Percentiles rank a stretch among this genome's conserved stretches.
Conservation (phyloP, 2,888 invertebrate genomes). For the Eupithecia vulgata region DNA sequence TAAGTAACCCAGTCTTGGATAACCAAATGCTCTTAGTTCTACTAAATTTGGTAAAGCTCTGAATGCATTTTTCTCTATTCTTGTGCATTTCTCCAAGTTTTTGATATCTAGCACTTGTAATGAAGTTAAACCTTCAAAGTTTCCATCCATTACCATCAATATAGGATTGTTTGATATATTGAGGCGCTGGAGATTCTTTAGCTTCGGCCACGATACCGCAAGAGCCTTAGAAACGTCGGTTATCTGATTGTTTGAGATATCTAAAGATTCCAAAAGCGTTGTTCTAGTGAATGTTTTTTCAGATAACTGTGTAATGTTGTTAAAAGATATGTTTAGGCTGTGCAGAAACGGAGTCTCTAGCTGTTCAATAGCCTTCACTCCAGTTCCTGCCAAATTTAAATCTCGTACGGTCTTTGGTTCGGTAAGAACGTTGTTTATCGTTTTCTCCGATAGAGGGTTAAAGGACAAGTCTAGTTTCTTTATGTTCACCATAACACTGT, state of each 20-base stretch:
- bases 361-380: conserved; percentile 86
- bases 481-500: conserved; percentile 93
- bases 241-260: conserved; percentile 89
- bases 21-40: conserved; percentile 88
- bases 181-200: conserved; percentile 88
- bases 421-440: conserved; percentile 90
- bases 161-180: conserved; percentile 95
- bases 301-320: conserved; percentile 87
- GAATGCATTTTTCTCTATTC: conserved; percentile 93
- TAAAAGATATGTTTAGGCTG: conserved; percentile 90
- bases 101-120: conserved; percentile 87
- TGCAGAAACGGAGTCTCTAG: conserved; percentile 94
- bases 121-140: conserved; percentile 88
- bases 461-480: conserved; percentile 93
- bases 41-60: conserved; percentile 88
- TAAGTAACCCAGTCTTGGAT: conserved; percentile 91
- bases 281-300: conserved; percentile 90
- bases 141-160: conserved; percentile 88
- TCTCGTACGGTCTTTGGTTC: conserved; percentile 95
- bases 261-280: conserved; percentile 90
- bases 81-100: conserved; percentile 87
- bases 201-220: conserved; percentile 87
- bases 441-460: conserved; percentile 90
- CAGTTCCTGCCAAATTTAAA: conserved; percentile 92
- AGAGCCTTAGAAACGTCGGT: conserved; percentile 84